These are phyloP conservation scores for fruit fly (Drosophila melanogaster) DNA, from an alignment of 1,140 invertebrate genomes.

Conservation along the genomic window DNA sequence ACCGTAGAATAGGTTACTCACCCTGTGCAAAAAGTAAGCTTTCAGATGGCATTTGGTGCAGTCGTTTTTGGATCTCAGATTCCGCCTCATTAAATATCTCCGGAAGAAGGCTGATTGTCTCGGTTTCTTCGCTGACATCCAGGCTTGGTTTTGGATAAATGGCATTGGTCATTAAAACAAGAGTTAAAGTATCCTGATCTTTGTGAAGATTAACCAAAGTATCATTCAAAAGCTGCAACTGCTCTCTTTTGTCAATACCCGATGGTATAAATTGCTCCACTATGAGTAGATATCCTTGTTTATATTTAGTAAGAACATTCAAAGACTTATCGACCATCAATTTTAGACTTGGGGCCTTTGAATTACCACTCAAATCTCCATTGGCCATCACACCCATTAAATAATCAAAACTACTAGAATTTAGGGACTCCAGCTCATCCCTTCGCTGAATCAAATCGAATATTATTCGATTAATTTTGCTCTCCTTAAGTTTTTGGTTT, in stretches of 20 bases:
- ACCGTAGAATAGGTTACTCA: conserved; percentile 2
- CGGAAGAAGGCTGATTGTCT: conserved; percentile 21
- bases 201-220: conserved; percentile 19
- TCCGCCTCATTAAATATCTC: conserved; percentile 20
- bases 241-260: not conserved
- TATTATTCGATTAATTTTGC: conserved; percentile 14
- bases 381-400: conserved; percentile 71
- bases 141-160: conserved; percentile 32
- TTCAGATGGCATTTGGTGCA: conserved; percentile 44
- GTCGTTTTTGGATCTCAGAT: conserved; percentile 20
- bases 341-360: conserved; percentile 22
- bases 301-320: conserved; percentile 37
- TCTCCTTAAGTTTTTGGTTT: conserved; percentile 21
- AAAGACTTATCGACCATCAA: conserved; percentile 54
- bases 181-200: conserved; percentile 29
- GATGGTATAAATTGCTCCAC: conserved; percentile 47
- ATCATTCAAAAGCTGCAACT: conserved; percentile 45
- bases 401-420: conserved; percentile 55
- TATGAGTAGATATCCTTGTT: conserved; percentile 52
- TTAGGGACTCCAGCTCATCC: conserved; percentile 48
- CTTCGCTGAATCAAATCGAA: conserved; percentile 57
- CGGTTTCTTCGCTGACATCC: conserved; percentile 54
- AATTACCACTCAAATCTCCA: conserved; percentile 37
- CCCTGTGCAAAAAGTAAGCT: conserved; percentile 63
- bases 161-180: conserved; percentile 51